Percentiles rank a stretch among this genome's conserved stretches.
Evolutionary conservation across 2,888 invertebrate species (phyloP).

Genomic region (Vesta saturnalis): DNA sequence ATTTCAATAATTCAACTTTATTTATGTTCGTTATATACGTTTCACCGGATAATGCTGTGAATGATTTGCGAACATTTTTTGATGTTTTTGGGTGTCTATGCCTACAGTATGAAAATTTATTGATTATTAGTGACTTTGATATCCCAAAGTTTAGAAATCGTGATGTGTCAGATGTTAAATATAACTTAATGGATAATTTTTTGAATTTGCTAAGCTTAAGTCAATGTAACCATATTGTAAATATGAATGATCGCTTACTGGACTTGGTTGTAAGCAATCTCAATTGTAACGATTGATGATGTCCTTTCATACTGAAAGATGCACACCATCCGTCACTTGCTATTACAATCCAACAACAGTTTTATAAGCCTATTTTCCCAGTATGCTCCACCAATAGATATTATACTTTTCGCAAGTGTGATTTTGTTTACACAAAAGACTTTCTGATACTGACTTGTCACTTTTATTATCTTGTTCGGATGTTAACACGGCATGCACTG

Average conservation of each 20-base stretch:
- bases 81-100: not conserved
- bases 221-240: not conserved
- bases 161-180: not conserved
- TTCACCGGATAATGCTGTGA: not conserved
- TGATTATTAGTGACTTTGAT: not conserved
- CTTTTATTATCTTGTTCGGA: not conserved
- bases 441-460: not conserved
- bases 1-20: not conserved
- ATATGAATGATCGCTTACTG: not conserved
- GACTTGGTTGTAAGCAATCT: not conserved
- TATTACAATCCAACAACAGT: not conserved
- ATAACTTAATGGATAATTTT: not conserved
- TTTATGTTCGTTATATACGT: not conserved
- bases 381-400: not conserved
- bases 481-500: not conserved
- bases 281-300: not conserved
- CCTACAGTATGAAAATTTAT: not conserved
- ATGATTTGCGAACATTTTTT: not conserved
- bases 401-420: not conserved
- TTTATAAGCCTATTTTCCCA: not conserved
- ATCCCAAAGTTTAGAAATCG: not conserved
- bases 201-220: not conserved
- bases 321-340: not conserved
- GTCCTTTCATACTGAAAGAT: not conserved
- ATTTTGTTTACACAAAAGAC: not conserved